Evolutionary conservation across 2,113 vertebrate genomes (phyloP).

Genomic region (Falco punctatus): DNA sequence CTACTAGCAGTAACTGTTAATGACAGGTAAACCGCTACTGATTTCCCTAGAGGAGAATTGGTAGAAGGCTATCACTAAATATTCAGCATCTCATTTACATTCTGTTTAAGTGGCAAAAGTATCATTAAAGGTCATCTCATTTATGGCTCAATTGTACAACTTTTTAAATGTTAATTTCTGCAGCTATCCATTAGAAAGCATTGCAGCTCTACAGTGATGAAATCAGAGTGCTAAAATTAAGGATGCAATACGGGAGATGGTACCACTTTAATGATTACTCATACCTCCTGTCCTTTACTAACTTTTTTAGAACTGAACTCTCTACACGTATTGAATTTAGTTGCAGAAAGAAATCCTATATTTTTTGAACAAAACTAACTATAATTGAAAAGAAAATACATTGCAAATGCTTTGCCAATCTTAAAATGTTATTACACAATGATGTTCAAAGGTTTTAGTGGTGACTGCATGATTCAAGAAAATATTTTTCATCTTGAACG

Average conservation of each 20-base stretch:
- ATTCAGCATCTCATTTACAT: slow-evolving; percentile 16
- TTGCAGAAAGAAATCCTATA: not conserved
- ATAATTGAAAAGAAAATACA: not conserved
- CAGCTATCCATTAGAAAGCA: not conserved
- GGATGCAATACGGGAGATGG: not conserved
- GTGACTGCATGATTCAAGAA: not conserved
- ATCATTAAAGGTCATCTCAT: slow-evolving; percentile 64
- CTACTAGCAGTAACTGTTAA: slow-evolving; percentile 63
- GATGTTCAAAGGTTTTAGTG: not conserved
- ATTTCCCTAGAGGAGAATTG: slow-evolving; percentile 69
- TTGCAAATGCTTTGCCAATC: not conserved
- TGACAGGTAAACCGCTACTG: slow-evolving; percentile 53
- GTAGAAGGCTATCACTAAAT: slow-evolving; percentile 37
- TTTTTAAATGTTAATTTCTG: slow-evolving; percentile 62
- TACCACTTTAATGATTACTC: not conserved
- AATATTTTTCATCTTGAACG: not conserved
- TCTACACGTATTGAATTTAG: not conserved
- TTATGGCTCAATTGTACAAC: slow-evolving; percentile 18
- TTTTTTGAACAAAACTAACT: not conserved
- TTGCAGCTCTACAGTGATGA: not conserved
- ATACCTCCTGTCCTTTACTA: not conserved
- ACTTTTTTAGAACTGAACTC: not conserved
- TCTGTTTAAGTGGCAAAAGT: slow-evolving; percentile 56
- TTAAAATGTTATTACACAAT: not conserved
- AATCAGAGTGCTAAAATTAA: not conserved